phyloP scores from a whole-genome alignment of 2,888 invertebrate genomes.

The Boloria selene region DNA sequence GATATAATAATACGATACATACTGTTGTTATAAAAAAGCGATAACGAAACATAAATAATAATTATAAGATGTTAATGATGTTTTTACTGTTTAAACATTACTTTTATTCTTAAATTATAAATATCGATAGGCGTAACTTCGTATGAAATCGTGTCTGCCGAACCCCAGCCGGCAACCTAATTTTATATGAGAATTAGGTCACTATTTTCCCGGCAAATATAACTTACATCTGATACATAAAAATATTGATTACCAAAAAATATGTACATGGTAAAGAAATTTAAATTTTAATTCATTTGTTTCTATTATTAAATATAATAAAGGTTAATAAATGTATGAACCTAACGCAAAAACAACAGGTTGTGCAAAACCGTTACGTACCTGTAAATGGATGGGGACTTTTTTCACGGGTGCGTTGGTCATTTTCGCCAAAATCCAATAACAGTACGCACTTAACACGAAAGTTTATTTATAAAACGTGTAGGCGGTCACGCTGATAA shows the following conservation, averaged over 20 bases:
- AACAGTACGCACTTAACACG: conserved; percentile 66
- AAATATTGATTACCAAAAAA: background rate
- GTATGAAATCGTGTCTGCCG: conserved; percentile 25
- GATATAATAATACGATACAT: no score
- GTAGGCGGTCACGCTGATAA: conserved; percentile 61
- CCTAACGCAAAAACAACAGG: conserved; percentile 60
- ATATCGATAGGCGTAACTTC: no score
- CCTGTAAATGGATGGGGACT: conserved; percentile 96
- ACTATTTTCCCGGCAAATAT: conserved; percentile 47
- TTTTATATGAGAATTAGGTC: conserved; percentile 55
- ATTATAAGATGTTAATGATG: no score
- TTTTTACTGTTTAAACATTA: no score
- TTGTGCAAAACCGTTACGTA: conserved; percentile 70
- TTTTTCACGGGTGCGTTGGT: conserved; percentile 92
- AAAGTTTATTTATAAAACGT: conserved; percentile 68
- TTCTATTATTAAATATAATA: conserved; percentile 10
- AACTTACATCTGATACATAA: conserved; percentile 26
- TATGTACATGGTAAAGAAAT: background rate
- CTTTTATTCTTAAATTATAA: no score
- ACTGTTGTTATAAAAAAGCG: no score
- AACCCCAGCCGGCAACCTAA: conserved; percentile 44
- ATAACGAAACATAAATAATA: no score
- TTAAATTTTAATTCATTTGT: background rate
- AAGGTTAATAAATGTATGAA: conserved; percentile 37
- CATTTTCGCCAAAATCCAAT: conserved; percentile 77